phyloP scores from a whole-genome alignment of 92 coral and sea anemone species.

The Umimayanthus chanpuru region DNA sequence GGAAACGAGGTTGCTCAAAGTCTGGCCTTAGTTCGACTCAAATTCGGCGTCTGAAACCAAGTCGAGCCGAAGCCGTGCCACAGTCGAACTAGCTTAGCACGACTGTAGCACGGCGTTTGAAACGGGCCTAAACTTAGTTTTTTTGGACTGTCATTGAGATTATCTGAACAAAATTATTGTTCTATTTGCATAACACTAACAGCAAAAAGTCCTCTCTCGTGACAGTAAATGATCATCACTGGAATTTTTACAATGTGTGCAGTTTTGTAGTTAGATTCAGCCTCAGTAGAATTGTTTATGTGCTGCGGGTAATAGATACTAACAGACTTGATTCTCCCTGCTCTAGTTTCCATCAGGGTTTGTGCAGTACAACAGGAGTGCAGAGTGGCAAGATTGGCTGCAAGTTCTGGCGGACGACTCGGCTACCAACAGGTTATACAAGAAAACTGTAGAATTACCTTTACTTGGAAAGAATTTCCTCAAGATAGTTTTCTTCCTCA shows the following conservation, averaged over 20 bases:
- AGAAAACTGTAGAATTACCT: background rate
- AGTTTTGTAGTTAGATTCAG: background rate
- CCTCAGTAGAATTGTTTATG: background rate
- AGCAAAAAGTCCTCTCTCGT: no score
- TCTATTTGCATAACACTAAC: no score
- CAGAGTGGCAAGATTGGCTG: conserved; percentile 92
- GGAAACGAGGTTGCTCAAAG: no score
- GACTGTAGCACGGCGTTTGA: no score
- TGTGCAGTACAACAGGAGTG: conserved; percentile 85
- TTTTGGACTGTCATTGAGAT: background rate
- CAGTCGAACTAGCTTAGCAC: no score
- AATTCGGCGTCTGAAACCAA: no score
- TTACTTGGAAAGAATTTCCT: background rate
- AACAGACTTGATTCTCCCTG: background rate
- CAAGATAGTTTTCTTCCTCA: background rate
- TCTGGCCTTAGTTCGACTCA: no score
- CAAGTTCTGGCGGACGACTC: conserved; percentile 72
- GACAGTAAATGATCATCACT: no score
- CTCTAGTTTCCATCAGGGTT: conserved; percentile 85
- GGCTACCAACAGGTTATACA: conserved; percentile 76
- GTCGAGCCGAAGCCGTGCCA: no score
- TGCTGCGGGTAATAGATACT: background rate
- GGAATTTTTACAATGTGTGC: background rate
- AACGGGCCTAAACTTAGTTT: no score
- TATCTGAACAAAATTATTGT: background rate